Conservation (phyloP, 1,140 invertebrate genomes). For the Drosophila ohnishii region DNA sequence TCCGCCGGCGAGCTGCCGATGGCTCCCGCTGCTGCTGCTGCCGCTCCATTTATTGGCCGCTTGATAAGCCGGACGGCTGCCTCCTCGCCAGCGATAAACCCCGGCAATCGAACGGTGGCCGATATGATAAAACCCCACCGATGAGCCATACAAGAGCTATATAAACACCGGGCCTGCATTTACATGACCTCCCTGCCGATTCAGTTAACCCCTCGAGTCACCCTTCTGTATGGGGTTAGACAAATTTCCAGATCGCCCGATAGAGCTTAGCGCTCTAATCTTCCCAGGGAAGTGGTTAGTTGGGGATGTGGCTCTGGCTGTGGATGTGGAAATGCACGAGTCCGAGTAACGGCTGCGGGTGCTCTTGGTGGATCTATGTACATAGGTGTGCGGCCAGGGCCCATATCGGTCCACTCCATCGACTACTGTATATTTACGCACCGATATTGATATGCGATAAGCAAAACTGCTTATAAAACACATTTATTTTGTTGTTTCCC, state of each 20-base stretch:
- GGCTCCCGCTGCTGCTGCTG: slow-evolving; percentile 66
- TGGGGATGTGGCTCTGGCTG: background rate
- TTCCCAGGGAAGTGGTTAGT: background rate
- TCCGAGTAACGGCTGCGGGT: slow-evolving; percentile 5
- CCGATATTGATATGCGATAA: slow-evolving; percentile 81
- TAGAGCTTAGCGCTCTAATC: slow-evolving; percentile 56
- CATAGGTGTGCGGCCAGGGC: slow-evolving; percentile 44
- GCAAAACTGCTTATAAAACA: slow-evolving; percentile 80
- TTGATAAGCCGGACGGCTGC: slow-evolving; percentile 56
- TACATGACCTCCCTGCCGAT: slow-evolving; percentile 30
- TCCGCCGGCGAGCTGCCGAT: slow-evolving; percentile 57
- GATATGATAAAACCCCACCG: slow-evolving; percentile 48
- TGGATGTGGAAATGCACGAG: slow-evolving; percentile 1
- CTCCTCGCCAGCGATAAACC: slow-evolving; percentile 41
- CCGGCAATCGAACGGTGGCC: slow-evolving; percentile 31
- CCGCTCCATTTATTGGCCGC: slow-evolving; percentile 59
- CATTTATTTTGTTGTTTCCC: slow-evolving; percentile 77
- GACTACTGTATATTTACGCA: slow-evolving; percentile 82
- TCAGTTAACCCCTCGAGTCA: slow-evolving; percentile 3
- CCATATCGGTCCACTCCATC: slow-evolving; percentile 68
- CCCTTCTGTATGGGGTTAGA: slow-evolving; percentile 12
- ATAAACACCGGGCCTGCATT: slow-evolving; percentile 37
- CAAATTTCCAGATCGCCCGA: slow-evolving; percentile 21
- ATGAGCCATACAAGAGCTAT: slow-evolving; percentile 42
- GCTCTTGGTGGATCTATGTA: slow-evolving; percentile 45